phyloP scores from a whole-genome alignment of 2,113 vertebrate genomes.

The Crocuta crocuta region DNA sequence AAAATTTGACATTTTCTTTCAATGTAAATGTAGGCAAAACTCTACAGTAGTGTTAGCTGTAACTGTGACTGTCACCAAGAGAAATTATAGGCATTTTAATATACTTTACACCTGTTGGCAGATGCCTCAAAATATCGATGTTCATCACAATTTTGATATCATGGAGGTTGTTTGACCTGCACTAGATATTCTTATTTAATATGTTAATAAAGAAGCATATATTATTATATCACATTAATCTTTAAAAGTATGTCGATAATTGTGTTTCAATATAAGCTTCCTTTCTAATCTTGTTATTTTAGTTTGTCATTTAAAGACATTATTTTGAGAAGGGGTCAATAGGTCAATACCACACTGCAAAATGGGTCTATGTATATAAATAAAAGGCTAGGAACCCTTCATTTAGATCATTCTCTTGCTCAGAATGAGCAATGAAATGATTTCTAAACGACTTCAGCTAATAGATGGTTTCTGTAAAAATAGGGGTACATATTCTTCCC shows the following conservation, averaged over 20 bases:
- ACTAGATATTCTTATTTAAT: neutral
- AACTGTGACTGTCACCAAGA: neutral
- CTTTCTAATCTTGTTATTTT: neutral
- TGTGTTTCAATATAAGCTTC: neutral
- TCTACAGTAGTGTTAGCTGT: neutral
- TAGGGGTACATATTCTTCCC: neutral
- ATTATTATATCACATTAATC: neutral
- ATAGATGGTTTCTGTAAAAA: neutral
- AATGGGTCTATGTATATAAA: neutral
- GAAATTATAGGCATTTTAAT: neutral
- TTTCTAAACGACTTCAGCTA: neutral
- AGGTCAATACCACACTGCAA: neutral
- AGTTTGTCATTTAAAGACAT: conserved; percentile 15
- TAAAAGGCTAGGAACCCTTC: neutral
- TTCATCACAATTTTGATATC: neutral
- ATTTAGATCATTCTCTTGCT: neutral
- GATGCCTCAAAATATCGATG: neutral
- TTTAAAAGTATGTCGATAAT: conserved; percentile 25
- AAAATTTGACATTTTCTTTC: conserved; percentile 12
- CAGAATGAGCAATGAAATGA: neutral
- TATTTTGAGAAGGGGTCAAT: neutral
- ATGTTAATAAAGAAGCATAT: neutral
- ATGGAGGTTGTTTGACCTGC: neutral
- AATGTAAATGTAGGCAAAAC: neutral
- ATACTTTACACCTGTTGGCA: neutral